These are phyloP conservation scores for Acrocephalus kingi DNA, from an alignment of 2,113 vertebrate genomes.

Conservation along the genomic window DNA sequence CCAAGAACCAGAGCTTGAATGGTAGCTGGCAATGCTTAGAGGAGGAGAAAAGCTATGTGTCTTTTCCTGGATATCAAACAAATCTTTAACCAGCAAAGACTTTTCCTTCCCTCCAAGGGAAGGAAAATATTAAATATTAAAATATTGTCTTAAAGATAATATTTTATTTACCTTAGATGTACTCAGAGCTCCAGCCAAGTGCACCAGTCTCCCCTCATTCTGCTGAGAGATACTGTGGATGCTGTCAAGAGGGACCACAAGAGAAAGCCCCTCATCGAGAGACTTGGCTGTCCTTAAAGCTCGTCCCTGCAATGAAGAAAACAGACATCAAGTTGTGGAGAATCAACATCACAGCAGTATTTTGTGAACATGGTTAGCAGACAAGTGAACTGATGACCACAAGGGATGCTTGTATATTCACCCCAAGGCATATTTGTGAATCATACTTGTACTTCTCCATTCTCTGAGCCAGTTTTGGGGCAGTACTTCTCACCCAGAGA, in stretches of 20 bases:
- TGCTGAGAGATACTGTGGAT: conserved; percentile 75
- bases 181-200: conserved; percentile 81
- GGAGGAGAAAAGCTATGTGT: neutral
- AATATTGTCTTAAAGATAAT: neutral
- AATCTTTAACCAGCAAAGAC: neutral
- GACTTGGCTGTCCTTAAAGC: conserved; percentile 82
- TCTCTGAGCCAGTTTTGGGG: neutral
- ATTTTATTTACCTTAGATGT: conserved; percentile 82
- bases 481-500: neutral
- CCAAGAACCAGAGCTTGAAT: neutral
- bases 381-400: neutral
- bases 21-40: neutral
- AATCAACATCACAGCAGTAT: neutral
- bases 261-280: conserved; percentile 88
- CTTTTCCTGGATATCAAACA: neutral
- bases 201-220: conserved; percentile 86
- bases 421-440: neutral
- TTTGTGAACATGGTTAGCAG: neutral
- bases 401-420: neutral
- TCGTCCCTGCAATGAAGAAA: conserved; percentile 77
- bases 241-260: conserved; percentile 79
- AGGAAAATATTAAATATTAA: too few relatives aligned
- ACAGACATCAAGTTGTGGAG: neutral
- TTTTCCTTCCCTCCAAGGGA: neutral
- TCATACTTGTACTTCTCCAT: neutral